Base-by-base conservation (phyloP, 2,888 invertebrate species). In the Lithodes maja region DNA sequence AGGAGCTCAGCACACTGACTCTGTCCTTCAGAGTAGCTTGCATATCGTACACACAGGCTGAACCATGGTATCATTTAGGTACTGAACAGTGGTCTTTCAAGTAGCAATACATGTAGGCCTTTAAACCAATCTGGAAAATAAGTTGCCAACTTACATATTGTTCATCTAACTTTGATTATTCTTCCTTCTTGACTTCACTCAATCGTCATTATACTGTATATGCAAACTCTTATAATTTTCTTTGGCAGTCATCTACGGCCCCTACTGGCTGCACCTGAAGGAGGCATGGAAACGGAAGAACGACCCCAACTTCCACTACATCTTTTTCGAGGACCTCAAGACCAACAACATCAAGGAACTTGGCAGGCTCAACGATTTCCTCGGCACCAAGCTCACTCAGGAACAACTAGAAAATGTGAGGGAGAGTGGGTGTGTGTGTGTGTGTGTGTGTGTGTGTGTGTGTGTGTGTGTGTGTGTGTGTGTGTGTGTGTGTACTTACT, bases 251-350 rank as follows among this genome's bases (percentile, higher is more conserved):
- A 15, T 77, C 3, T 91, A 84, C 52, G 83, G 89, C 5, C 89
- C 91, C 2, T 91, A 85, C 82, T 91, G 91, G 91, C 83, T 71
- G 1, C 91, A 91, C 84, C 80, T 91, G 71, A 86, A 79, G 17
- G 84, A 83, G 71, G 86, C 86, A 3, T 89, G 89, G 89, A 52
- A 81, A 49, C 74, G 84, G 49, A 53, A 78, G 7, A 50, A 86
- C 54, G 33, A 89, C 61, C 84, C 91, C 50, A 83, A 89, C 55
- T 68, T 91, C 2, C 91, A 89, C 84, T 78, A 89, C 77, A 84
- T 89, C 54, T 91, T 91, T 81, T 91, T 55, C 78, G 91, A 91
- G 78, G 85, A 91, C 52, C 74, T 91, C 54, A 89, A 91, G 79
- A 55, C 52, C n/a, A 75, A 91, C 69, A 82, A 71, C 52, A 74